Conservation (phyloP, 2,113 vertebrate genomes). For the Serinus canaria region DNA sequence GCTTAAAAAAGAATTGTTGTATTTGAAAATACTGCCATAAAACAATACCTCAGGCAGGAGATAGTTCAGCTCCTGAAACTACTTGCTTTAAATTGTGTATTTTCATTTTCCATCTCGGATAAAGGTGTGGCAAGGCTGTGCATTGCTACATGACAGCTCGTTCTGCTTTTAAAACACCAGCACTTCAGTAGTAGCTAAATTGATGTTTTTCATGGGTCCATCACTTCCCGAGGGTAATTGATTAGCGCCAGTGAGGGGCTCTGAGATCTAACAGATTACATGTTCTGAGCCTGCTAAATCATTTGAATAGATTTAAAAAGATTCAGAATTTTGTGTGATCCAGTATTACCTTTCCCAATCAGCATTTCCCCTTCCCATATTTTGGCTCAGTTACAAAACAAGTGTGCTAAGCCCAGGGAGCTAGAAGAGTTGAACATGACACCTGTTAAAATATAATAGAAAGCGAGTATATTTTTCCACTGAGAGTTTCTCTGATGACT, state of each 20-base stretch:
- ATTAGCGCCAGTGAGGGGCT: neutral
- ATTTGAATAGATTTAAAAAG: neutral
- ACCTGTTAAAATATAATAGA: neutral
- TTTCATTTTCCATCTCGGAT: neutral
- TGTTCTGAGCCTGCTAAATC: neutral
- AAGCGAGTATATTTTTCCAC: neutral
- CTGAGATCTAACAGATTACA: neutral
- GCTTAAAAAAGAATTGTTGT: neutral
- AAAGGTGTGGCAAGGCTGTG: neutral
- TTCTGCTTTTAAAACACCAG: conserved; percentile 32
- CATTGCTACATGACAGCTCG: neutral
- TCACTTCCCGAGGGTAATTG: conserved; percentile 23
- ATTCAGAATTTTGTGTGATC: neutral
- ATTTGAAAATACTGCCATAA: neutral
- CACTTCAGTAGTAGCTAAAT: conserved; percentile 15
- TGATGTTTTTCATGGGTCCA: conserved; percentile 14
- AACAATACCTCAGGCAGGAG: neutral
- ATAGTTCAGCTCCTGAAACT: neutral
- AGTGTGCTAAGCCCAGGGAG: neutral
- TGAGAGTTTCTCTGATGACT: neutral
- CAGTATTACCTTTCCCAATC: neutral
- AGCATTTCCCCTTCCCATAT: neutral
- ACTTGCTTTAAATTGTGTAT: neutral
- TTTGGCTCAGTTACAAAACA: neutral
- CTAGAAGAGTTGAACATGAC: neutral